Conservation (phyloP, 2,888 invertebrate genomes). For the Petrophora chlorosata region DNA sequence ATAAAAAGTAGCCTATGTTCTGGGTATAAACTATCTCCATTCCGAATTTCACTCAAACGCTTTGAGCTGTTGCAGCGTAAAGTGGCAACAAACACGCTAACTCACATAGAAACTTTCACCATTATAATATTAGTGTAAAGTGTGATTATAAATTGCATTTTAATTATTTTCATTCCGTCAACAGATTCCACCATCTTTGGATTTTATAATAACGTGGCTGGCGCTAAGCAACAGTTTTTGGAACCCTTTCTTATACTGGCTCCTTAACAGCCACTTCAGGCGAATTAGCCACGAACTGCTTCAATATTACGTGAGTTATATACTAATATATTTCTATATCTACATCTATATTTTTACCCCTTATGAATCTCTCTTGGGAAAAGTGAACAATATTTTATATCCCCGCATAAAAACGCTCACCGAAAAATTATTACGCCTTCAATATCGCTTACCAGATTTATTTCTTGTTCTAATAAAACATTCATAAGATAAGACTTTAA, state of each 20-base stretch:
- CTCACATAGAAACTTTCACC: background rate
- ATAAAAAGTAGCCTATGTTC: too few relatives aligned
- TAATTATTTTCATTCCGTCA: constrained; percentile 5
- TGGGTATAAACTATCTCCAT: too few relatives aligned
- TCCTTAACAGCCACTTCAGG: constrained; percentile 93
- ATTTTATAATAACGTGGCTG: constrained; percentile 94
- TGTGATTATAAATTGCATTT: background rate
- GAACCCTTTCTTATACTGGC: constrained; percentile 95
- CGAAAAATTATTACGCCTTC: constrained; percentile 22
- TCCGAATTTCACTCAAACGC: too few relatives aligned
- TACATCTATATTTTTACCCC: too few relatives aligned
- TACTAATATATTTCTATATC: constrained; percentile 3
- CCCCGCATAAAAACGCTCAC: constrained; percentile 22
- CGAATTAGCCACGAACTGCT: constrained; percentile 90
- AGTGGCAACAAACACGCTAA: too few relatives aligned
- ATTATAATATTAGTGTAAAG: background rate
- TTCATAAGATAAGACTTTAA: constrained; percentile 21
- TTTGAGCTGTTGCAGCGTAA: too few relatives aligned
- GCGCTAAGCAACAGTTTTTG: constrained; percentile 95
- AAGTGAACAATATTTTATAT: constrained; percentile 24
- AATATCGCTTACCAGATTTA: constrained; percentile 19
- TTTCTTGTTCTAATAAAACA: constrained; percentile 23
- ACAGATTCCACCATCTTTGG: constrained; percentile 90
- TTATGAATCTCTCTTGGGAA: constrained; percentile 13
- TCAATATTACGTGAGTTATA: constrained; percentile 87